A percentile compares a stretch with the other conserved stretches of the same genome.
These are phyloP conservation scores for Silurus aristotelis DNA, from an alignment of 2,797 vertebrate genomes.

Conservation along the genomic window DNA sequence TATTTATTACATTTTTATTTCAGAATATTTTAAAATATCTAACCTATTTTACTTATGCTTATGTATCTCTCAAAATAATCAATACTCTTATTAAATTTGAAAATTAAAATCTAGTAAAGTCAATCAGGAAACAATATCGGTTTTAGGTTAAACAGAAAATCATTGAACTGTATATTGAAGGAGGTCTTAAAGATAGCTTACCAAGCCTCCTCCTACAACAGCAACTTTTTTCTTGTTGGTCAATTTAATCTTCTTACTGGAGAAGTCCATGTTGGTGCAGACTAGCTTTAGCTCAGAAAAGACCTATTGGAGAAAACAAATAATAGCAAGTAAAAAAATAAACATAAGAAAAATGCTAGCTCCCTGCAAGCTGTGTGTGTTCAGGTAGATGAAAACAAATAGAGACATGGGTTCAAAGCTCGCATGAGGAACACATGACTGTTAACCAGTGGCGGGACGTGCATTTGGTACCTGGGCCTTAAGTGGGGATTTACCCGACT, in stretches of 20 bases:
- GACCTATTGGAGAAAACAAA: background rate
- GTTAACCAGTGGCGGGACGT: background rate
- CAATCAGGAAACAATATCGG: background rate
- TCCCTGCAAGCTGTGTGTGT: background rate
- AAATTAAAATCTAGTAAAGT: background rate
- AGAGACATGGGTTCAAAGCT: slow-evolving; percentile 31
- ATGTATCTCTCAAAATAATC: background rate
- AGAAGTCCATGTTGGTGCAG: slow-evolving; percentile 21
- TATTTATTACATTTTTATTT: background rate
- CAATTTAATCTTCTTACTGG: slow-evolving; percentile 8
- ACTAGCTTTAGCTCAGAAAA: background rate
- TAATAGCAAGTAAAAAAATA: background rate
- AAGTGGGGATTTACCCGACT: too few relatives aligned
- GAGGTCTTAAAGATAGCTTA: slow-evolving; percentile 64
- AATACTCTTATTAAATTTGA: background rate
- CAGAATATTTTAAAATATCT: background rate
- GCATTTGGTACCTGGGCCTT: too few relatives aligned
- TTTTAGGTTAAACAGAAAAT: background rate
- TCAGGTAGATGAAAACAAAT: background rate
- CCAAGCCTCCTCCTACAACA: slow-evolving; percentile 79
- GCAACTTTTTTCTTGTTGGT: slow-evolving; percentile 64
- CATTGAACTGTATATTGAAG: background rate
- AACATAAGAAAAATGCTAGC: background rate
- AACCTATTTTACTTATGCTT: background rate
- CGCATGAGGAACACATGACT: background rate